phyloP scores from a whole-genome alignment of 2,888 invertebrate species.

The Odontomyia ornata region DNA sequence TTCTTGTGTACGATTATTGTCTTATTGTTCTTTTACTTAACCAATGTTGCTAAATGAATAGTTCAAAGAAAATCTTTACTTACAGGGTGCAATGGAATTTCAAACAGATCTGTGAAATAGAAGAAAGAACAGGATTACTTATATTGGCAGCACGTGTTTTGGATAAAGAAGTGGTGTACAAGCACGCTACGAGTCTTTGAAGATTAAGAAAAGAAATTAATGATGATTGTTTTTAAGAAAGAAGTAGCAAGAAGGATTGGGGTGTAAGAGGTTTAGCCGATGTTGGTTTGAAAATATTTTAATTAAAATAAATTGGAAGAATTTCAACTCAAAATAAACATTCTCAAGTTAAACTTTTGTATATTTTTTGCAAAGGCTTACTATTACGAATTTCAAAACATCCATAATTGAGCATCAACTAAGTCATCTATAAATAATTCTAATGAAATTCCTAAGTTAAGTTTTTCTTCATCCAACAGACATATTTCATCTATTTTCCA shows the following conservation, averaged over 20 bases:
- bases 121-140: not conserved
- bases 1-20: not conserved
- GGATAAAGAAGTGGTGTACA: not conserved
- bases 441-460: not conserved
- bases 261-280: not conserved
- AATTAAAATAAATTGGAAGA: too few relatives aligned
- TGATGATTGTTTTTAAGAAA: not conserved
- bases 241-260: not conserved
- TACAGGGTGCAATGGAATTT: not conserved
- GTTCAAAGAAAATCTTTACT: not conserved
- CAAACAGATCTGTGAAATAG: not conserved
- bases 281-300: not conserved
- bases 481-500: too few relatives aligned
- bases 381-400: too few relatives aligned
- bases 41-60: not conserved
- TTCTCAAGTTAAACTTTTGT: too few relatives aligned
- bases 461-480: too few relatives aligned
- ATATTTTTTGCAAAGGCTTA: too few relatives aligned
- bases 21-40: too few relatives aligned
- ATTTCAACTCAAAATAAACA: too few relatives aligned
- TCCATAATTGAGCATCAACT: too few relatives aligned
- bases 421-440: not conserved
- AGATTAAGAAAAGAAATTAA: not conserved
- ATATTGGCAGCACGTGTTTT: not conserved
- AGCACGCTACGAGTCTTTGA: not conserved